Conservation (phyloP, 2,113 vertebrate genomes). For the Tachuris rubrigastra region DNA sequence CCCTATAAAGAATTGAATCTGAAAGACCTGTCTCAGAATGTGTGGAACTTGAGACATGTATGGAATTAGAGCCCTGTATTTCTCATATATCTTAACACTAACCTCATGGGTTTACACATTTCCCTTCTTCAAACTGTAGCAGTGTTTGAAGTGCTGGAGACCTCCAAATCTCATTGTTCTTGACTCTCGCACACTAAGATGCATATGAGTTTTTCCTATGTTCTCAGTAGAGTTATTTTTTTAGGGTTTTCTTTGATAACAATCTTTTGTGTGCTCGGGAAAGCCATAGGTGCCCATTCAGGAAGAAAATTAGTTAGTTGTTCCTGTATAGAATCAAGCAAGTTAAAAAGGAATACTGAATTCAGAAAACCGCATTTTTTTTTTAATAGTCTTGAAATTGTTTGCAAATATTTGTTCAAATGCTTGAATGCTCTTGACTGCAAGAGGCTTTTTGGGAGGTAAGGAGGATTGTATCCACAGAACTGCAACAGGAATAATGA, state of each 20-base stretch:
- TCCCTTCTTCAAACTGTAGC: neutral
- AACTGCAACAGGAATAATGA: neutral
- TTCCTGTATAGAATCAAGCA: neutral
- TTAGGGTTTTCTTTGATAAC: neutral
- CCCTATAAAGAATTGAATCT: neutral
- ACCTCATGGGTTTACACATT: neutral
- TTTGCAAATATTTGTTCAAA: neutral
- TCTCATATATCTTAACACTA: neutral
- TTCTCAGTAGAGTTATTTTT: neutral
- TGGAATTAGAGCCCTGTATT: neutral
- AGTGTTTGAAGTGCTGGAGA: neutral
- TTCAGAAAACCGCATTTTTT: neutral
- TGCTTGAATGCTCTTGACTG: neutral
- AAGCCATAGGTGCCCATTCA: neutral
- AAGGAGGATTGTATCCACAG: neutral
- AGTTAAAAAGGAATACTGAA: neutral
- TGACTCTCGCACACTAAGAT: neutral
- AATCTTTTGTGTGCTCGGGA: neutral
- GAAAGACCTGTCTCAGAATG: neutral
- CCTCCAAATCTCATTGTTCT: neutral
- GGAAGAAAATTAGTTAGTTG: neutral
- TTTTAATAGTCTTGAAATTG: neutral
- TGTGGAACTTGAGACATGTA: neutral
- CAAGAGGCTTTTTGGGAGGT: neutral
- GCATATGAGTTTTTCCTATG: neutral